Base-by-base conservation (phyloP, 2,888 invertebrate species). In the Agonopterix arenella region DNA sequence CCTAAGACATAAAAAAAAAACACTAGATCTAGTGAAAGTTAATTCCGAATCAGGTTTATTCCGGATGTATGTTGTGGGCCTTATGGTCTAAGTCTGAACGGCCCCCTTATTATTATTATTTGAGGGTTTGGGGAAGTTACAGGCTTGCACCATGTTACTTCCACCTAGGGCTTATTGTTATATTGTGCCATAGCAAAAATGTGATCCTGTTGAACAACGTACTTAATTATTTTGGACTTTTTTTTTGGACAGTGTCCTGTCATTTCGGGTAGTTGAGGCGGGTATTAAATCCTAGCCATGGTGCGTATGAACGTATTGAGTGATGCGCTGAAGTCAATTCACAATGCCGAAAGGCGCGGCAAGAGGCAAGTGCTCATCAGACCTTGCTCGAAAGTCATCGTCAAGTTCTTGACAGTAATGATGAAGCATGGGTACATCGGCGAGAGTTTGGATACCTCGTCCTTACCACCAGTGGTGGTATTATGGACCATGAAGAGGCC, bases 371-470 rank as follows among this genome's bases (percentile, higher is more conserved):
- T 99, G 57, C 93, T 99, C 62, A 94, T 99, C 76, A 92, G 99
- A 75, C 99, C 99, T 61, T 97, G 97, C 85, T 99, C 99, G 2
- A 99, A 99, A 93, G 99, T 99, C 63, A 98, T 99, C 70, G 94
- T 99, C 77, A 97, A 98, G 89, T 99, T 99, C 86, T 91, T 99
- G 68, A 98, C 98, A 66, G 99, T 99, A 69, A 99, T 99, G 99
- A 99, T 99, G 99, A 99, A 98, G 90, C 98, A 99, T 91, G 99
- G 98, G 63, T 99, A 99, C 85, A 99, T 99, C 81, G 99, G 98
- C 54, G 99, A 99, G 90, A n/a, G 70, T 92, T 93, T 46, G 11
- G 97, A 68, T 99, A 96, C 88, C 95, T 99, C 76, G 99, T 99
- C 50, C 90, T 99, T 71, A 99, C 99, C 65, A 99, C 99, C 51